Conservation (phyloP, 2,797 vertebrate genomes). For the Hoplostethus mediterraneus region DNA sequence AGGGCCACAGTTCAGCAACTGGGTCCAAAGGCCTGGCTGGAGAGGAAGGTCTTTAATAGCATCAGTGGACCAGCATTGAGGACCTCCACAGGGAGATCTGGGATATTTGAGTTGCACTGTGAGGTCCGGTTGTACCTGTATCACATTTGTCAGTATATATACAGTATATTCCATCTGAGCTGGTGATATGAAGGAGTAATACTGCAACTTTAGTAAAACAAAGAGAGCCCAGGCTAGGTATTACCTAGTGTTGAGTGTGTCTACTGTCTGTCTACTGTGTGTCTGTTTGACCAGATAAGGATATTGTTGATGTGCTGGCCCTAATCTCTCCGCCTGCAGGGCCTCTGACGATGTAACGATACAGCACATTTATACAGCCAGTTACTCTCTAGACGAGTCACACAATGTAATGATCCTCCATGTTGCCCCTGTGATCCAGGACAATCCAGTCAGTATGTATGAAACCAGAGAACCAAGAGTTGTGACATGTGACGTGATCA, state of each 20-base stretch:
- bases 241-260: not conserved
- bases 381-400: not conserved
- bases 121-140: not conserved
- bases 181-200: too few species aligned
- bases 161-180: too few species aligned
- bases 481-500: too few species aligned
- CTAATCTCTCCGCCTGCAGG: slow-evolving; percentile 8
- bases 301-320: slow-evolving; percentile 8
- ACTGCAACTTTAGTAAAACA: not conserved
- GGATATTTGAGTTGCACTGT: not conserved
- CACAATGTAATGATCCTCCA: not conserved
- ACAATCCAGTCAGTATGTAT: too few species aligned
- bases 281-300: slow-evolving; percentile 44
- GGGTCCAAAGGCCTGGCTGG: too few species aligned
- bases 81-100: too few species aligned
- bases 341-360: not conserved
- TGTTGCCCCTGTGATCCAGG: not conserved
- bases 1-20: too few species aligned
- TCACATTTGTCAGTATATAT: not conserved
- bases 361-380: not conserved
- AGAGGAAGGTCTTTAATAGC: too few species aligned
- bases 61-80: too few species aligned
- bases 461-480: too few species aligned
- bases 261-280: not conserved
- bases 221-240: not conserved